These are phyloP conservation scores for Thaumetopoea pityocampa DNA, from an alignment of 1,140 invertebrate species.

Conservation along the genomic window DNA sequence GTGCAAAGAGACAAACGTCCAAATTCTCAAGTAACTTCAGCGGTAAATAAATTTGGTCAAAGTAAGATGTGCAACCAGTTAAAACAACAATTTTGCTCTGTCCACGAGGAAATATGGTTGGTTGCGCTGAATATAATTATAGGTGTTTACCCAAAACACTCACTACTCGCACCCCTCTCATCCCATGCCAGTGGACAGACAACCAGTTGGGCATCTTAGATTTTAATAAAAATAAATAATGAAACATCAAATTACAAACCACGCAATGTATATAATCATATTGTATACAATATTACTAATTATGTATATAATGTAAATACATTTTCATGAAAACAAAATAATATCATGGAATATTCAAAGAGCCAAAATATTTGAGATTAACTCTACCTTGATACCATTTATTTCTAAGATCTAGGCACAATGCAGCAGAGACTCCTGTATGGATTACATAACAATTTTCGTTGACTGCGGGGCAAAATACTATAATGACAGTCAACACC, in stretches of 20 bases:
- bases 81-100: conserved; percentile 33
- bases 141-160: conserved; percentile 32
- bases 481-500: conserved; percentile 50
- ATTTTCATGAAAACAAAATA: conserved; percentile 74
- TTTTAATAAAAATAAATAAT: conserved; percentile 65
- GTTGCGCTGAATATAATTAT: conserved; percentile 20
- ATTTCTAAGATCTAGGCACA: conserved; percentile 77
- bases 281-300: conserved; percentile 73
- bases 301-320: conserved; percentile 75
- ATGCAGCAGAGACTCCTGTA: conserved; percentile 76
- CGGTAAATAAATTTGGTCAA: conserved; percentile 61
- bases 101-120: conserved; percentile 31
- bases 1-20: conserved; percentile 33
- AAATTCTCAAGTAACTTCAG: conserved; percentile 59
- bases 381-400: conserved; percentile 75
- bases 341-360: conserved; percentile 76
- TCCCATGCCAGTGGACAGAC: conserved; percentile 41
- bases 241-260: conserved; percentile 69
- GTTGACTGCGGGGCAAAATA: conserved; percentile 72
- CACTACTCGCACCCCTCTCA: conserved; percentile 51
- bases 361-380: conserved; percentile 77
- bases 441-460: conserved; percentile 72
- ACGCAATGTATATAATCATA: conserved; percentile 74
- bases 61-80: conserved; percentile 68
- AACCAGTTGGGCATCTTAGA: conserved; percentile 69